These are phyloP conservation scores for Melipona quadrifasciata DNA, from an alignment of 1,140 invertebrate genomes.

Conservation along the genomic window DNA sequence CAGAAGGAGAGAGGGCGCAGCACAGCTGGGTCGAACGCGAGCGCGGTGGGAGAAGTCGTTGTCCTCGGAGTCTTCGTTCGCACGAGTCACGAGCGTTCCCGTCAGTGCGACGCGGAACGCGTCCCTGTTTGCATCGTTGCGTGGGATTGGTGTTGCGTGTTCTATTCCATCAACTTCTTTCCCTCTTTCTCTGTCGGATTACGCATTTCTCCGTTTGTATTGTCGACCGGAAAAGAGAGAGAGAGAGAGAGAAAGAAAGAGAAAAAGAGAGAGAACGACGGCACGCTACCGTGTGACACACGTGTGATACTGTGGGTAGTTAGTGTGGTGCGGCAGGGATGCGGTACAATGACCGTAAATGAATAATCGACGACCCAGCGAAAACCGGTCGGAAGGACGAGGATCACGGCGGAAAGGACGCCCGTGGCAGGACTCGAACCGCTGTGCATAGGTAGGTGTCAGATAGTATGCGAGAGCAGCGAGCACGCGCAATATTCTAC, in stretches of 20 bases:
- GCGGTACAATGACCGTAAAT: slow-evolving; percentile 47
- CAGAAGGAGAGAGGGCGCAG: slow-evolving; percentile 23
- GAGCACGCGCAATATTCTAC: slow-evolving; percentile 54
- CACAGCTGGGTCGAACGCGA: slow-evolving; percentile 59
- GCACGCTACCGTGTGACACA: slow-evolving; percentile 5
- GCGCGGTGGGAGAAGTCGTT: slow-evolving; percentile 59
- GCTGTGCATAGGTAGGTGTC: slow-evolving; percentile 54
- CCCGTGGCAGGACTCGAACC: slow-evolving; percentile 43
- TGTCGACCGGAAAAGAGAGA: neutral
- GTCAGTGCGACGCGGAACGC: slow-evolving; percentile 61
- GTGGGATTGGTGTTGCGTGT: neutral
- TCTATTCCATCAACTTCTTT: neutral
- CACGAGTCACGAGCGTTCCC: slow-evolving; percentile 46
- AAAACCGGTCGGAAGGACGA: slow-evolving; percentile 50
- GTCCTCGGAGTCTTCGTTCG: slow-evolving; percentile 64
- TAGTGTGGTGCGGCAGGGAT: slow-evolving; percentile 27
- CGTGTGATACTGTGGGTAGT: slow-evolving; percentile 20
- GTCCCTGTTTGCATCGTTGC: slow-evolving; percentile 14
- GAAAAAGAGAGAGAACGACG: neutral
- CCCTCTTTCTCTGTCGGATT: neutral
- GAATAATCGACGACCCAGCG: slow-evolving; percentile 31
- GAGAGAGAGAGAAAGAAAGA: neutral
- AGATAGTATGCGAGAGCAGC: slow-evolving; percentile 32
- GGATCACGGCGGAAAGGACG: slow-evolving; percentile 51
- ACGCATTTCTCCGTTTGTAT: slow-evolving; percentile 8